A percentile compares a stretch with the other conserved stretches of the same genome.
Conservation (phyloP, 2,888 invertebrate genomes). For the Schizaphis graminum region DNA sequence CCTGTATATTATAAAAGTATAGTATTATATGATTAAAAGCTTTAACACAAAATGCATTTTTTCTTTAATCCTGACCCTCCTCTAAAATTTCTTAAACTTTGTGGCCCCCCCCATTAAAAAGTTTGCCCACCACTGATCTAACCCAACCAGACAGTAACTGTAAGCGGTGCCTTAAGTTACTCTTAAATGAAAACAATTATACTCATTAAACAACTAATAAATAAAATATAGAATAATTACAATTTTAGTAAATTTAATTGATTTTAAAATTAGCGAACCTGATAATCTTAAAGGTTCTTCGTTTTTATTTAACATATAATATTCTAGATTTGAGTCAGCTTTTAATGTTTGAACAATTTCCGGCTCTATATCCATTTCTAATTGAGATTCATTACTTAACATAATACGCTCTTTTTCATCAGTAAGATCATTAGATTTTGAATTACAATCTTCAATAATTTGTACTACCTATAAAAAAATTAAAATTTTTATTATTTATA, state of each 20-base stretch:
- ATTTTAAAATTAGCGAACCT: neutral
- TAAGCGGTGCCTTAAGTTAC: neutral
- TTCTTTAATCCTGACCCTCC: too few relatives aligned
- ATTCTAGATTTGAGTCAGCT: neutral
- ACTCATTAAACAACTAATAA: neutral
- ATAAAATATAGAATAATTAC: neutral
- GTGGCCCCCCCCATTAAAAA: too few relatives aligned
- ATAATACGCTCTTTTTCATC: neutral
- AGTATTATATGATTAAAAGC: too few relatives aligned
- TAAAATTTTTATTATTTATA: neutral
- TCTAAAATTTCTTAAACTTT: too few relatives aligned
- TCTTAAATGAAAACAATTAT: neutral
- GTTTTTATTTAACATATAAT: neutral
- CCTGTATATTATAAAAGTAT: too few relatives aligned
- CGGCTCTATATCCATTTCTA: neutral
- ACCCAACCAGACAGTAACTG: too few relatives aligned
- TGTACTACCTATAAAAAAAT: conserved; percentile 12
- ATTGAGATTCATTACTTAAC: neutral
- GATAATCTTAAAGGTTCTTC: conserved; percentile 19
- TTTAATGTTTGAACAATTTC: neutral
- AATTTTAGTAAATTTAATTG: neutral
- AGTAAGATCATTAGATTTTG: neutral
- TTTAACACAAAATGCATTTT: too few relatives aligned
- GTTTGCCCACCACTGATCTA: too few relatives aligned
- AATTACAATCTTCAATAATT: neutral